Evolutionary conservation across 2,113 vertebrate genomes (phyloP), one percentile per base, ranked within the genome.

Genomic region (Heterotilapia buettikoferi): DNA sequence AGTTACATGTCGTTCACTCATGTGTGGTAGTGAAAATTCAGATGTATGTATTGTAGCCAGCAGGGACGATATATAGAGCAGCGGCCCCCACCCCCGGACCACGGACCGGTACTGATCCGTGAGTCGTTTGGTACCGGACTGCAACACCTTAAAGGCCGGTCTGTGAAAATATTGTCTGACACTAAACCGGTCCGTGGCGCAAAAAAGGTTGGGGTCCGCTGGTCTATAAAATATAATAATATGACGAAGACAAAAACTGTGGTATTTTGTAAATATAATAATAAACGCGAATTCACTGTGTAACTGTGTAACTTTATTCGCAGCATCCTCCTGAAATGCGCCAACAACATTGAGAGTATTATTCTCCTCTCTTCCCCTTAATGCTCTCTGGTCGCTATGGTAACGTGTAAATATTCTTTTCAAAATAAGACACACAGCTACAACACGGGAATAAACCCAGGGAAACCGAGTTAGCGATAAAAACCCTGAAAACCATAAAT

Each of bases 191-290:
- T 53, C 19, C 7, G 31, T 31, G 6, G 6, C 29, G 6, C 29
- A 31, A 31, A 31, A 6, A 31, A 31, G 29, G 29, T 31, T 26
- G 26, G 26, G 26, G 26, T 26, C 26, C 3, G 4, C 50, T 52
- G 50, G 50, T 52, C 50, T 52, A n/a, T 52, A 52, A 52, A 52
- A 52, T 52, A 9, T n/a, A 52, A 53, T 53, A 53, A 10, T n/a
- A n/a, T 3, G 50, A 0, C 1, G 0, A 21, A 21, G 52, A 6
- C 5, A 53, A 53, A 53, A 53, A 21, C 19, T 11, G 3, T 52
- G 52, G 5, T 11, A 11, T 21, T 21, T 21, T 21, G 0, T 21
- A 53, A 53, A 53, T 53, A 53, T 3, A 53, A 53, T 21, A 53
- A 53, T 53, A 53, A 53, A 53, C 3, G 5, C n/a, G 19, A 53